These are phyloP conservation scores for Chromoteleia sp. DNA, from an alignment of 2,888 invertebrate species.

Conservation along the genomic window DNA sequence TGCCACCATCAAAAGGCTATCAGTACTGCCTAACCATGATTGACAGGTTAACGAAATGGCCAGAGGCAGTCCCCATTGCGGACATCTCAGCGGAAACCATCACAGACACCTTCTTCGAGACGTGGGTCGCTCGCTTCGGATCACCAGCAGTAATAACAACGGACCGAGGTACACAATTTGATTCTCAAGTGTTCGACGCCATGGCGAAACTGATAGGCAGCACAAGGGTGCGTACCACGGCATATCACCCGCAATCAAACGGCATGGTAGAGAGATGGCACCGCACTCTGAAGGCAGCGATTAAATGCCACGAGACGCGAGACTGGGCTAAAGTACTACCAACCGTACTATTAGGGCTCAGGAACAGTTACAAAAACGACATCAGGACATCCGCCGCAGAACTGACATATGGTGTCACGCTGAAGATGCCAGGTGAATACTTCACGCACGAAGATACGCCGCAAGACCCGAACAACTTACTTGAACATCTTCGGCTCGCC, in stretches of 20 bases:
- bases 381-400: conserved; percentile 65
- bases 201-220: conserved; percentile 60
- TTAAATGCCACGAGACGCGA: conserved; percentile 55
- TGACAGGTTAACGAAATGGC: conserved; percentile 77
- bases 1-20: conserved; percentile 75
- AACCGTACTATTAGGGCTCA: conserved; percentile 64
- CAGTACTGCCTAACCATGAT: conserved; percentile 61
- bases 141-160: conserved; percentile 71
- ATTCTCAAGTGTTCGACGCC: conserved; percentile 73
- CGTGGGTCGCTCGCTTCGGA: conserved; percentile 72
- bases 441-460: background rate
- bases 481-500: no score
- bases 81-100: conserved; percentile 75
- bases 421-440: background rate
- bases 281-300: conserved; percentile 74
- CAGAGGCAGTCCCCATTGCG: conserved; percentile 75
- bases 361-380: conserved; percentile 58
- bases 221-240: conserved; percentile 54
- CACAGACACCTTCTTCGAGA: conserved; percentile 53
- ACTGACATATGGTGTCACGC: conserved; percentile 66
- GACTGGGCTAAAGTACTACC: conserved; percentile 71
- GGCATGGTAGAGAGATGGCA: conserved; percentile 75
- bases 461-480: no score
- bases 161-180: conserved; percentile 79
- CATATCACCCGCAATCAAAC: conserved; percentile 64